Base-by-base conservation (phyloP, 2,888 invertebrate genomes). In the Papilio gigon region DNA sequence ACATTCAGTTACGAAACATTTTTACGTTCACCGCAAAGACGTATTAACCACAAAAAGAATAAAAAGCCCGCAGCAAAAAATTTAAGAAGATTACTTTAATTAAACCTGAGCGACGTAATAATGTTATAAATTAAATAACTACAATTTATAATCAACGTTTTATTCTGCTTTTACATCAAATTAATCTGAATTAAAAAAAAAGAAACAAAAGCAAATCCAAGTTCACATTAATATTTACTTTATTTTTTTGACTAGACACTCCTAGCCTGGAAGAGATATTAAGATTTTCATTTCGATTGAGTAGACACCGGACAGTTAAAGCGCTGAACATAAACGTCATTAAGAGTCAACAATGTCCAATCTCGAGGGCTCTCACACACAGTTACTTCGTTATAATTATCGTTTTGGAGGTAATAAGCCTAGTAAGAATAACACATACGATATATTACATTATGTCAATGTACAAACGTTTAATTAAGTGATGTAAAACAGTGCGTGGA, bases 11-110 rank as follows among this genome's bases (percentile, higher is more conserved):
- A 59, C 66, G 66, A 47, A 63, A 63, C 61, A 42, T 22, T 63
- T 44, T 47, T 50, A 66, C 60, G 17, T 65, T 65, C 65, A 60
- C 66, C 66, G 50, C 66, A 50, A 60, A 66, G 44, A 44, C 37
- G 37, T 30, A 59, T 47, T 50, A 56, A 60, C 42, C 44, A 50
- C 50, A n/a, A 66, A 66, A 60, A 27, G 60, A 47, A 58, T 22
- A 44, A 66, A 59, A 66, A 59, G 40, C 40, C 42, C 33, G 33
- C 60, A 17, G 22, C 35, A 33, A 35, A 66, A n/a, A 60, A 65
- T 56, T 56, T 56, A n/a, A 27, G 50, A 56, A 30, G 53, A 56
- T 56, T 17, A 65, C 30, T 60, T 47, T n/a, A 60, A 66, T 65
- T 58, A 65, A 44, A 59, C 42, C 17, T 14, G 14, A 44, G 42